phyloP scores from a whole-genome alignment of 2,113 vertebrate genomes.

The Notiomystis cincta region DNA sequence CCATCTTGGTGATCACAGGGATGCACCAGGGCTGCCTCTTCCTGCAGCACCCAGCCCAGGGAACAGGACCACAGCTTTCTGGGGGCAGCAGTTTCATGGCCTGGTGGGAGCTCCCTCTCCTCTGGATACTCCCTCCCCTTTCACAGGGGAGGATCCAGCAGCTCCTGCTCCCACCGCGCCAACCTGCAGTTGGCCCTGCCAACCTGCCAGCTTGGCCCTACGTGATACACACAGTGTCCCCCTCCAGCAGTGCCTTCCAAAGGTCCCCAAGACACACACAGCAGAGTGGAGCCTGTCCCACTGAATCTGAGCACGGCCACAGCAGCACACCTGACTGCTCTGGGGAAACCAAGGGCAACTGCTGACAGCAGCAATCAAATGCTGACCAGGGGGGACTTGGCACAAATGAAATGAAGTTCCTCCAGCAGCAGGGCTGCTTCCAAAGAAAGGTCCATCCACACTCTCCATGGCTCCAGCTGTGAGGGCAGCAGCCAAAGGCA shows the following conservation, averaged over 20 bases:
- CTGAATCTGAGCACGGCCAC: neutral
- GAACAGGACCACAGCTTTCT: rapidly evolving
- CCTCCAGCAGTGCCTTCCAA: neutral
- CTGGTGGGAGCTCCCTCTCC: neutral
- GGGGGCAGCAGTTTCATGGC: neutral
- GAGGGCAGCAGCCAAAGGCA: neutral
- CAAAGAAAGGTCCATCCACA: neutral
- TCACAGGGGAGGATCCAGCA: rapidly evolving
- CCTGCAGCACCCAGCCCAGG: rapidly evolving
- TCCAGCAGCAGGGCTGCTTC: neutral
- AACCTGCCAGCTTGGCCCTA: neutral
- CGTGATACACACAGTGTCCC: rapidly evolving
- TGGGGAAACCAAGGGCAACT: neutral
- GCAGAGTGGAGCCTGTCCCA: neutral
- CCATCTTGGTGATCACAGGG: rapidly evolving
- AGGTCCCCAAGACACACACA: rapidly evolving
- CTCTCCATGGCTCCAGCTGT: neutral
- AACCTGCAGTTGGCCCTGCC: no score
- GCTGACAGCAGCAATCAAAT: neutral
- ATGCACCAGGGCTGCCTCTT: neutral
- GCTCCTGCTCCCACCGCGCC: neutral
- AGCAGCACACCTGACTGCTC: neutral
- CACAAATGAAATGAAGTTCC: neutral
- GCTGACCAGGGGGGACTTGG: neutral
- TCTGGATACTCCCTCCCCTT: neutral